A percentile compares a stretch with the other conserved stretches of the same genome.
phyloP scores from a whole-genome alignment of 2,888 invertebrate species.

The Sinhomidia bicolor region DNA sequence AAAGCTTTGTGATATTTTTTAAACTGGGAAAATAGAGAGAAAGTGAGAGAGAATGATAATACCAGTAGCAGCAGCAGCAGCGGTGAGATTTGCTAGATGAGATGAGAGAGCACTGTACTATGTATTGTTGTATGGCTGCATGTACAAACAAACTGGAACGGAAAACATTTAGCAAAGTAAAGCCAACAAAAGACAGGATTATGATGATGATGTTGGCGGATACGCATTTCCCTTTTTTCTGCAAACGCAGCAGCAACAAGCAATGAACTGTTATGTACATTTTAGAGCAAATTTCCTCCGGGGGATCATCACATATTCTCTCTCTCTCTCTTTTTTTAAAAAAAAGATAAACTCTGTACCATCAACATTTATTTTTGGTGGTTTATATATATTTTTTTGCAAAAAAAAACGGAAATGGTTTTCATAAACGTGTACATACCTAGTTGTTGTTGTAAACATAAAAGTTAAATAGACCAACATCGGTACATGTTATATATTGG shows the following conservation, averaged over 20 bases:
- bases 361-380: background rate
- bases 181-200: slow-evolving; percentile 11
- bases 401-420: background rate
- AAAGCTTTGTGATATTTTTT: background rate
- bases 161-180: slow-evolving; percentile 5
- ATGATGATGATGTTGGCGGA: background rate
- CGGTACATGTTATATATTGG: too few species aligned
- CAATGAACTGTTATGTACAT: slow-evolving; percentile 19
- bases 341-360: too few species aligned
- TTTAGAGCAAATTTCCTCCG: slow-evolving; percentile 46
- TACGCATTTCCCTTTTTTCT: slow-evolving; percentile 36
- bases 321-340: background rate
- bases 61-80: background rate
- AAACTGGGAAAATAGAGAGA: background rate
- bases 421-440: background rate
- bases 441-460: too few species aligned
- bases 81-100: slow-evolving; percentile 1
- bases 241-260: slow-evolving; percentile 45
- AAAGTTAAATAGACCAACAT: too few species aligned
- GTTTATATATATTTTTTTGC: background rate
- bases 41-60: background rate
- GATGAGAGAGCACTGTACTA: too few species aligned
- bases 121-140: too few species aligned
- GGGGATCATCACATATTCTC: background rate
- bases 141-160: background rate